A percentile compares a stretch with the other conserved stretches of the same genome.
Evolutionary conservation across 2,888 invertebrate species (phyloP).

Genomic region (Eupithecia pulchellata): DNA sequence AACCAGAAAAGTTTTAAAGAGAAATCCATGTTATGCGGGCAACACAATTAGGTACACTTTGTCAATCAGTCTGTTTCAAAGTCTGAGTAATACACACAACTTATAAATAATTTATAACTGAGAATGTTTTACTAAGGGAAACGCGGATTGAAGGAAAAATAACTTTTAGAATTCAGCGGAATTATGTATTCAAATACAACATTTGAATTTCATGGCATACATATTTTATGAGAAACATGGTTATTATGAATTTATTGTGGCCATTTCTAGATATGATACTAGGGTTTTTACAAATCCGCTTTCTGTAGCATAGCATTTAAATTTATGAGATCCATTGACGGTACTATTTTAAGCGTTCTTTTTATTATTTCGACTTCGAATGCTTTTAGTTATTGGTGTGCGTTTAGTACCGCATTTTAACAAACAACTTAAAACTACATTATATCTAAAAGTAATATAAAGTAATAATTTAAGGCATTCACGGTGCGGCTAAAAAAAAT

Average conservation of each 20-base stretch:
- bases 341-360: neutral
- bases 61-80: conserved; percentile 37
- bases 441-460: no score
- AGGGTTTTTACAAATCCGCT: neutral
- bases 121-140: conserved; percentile 45
- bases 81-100: conserved; percentile 35
- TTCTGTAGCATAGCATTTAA: neutral
- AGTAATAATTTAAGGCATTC: no score
- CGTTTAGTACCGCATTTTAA: no score
- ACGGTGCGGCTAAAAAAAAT: no score
- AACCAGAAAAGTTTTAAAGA: conserved; percentile 24
- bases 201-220: conserved; percentile 65
- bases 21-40: conserved; percentile 31
- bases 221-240: conserved; percentile 55
- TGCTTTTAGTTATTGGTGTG: no score
- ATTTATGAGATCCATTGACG: neutral
- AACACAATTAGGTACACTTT: conserved; percentile 5
- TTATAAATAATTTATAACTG: conserved; percentile 54
- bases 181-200: conserved; percentile 66
- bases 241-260: conserved; percentile 42
- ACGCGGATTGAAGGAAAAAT: conserved; percentile 58
- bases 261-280: neutral
- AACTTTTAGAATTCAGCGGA: conserved; percentile 60
- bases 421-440: no score
- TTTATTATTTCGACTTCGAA: no score